Conservation (phyloP, 2,797 vertebrate species). For the Periparus ater region DNA sequence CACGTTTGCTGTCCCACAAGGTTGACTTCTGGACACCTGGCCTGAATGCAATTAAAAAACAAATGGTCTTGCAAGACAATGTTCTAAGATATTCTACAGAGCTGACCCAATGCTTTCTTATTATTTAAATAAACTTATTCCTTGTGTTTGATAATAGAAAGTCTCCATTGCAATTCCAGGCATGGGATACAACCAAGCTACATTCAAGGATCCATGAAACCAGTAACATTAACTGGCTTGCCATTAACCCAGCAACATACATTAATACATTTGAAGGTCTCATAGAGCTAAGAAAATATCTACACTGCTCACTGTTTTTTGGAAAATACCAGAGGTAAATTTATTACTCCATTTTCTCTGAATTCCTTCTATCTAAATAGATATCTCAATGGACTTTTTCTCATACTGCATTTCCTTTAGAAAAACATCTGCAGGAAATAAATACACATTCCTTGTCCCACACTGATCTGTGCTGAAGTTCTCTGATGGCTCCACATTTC, state of each 20-base stretch:
- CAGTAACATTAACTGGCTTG: background rate
- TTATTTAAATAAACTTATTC: background rate
- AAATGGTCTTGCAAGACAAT: background rate
- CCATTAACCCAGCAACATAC: background rate
- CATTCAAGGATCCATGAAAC: background rate
- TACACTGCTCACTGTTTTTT: background rate
- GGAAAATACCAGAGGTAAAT: background rate
- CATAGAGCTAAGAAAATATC: background rate
- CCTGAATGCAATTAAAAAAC: background rate
- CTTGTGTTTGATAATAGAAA: background rate
- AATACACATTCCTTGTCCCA: background rate
- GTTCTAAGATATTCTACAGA: background rate
- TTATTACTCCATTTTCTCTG: background rate
- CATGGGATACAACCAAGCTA: background rate
- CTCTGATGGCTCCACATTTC: background rate
- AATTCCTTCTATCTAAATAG: background rate
- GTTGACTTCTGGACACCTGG: background rate
- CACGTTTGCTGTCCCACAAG: background rate
- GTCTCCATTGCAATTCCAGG: background rate
- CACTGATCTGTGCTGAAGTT: background rate
- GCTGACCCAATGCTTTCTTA: background rate
- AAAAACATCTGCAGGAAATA: background rate
- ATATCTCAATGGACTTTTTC: background rate
- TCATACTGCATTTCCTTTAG: background rate
- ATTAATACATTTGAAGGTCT: background rate